These are phyloP conservation scores for Muscina levida DNA, from an alignment of 2,888 invertebrate genomes.

Conservation along the genomic window DNA sequence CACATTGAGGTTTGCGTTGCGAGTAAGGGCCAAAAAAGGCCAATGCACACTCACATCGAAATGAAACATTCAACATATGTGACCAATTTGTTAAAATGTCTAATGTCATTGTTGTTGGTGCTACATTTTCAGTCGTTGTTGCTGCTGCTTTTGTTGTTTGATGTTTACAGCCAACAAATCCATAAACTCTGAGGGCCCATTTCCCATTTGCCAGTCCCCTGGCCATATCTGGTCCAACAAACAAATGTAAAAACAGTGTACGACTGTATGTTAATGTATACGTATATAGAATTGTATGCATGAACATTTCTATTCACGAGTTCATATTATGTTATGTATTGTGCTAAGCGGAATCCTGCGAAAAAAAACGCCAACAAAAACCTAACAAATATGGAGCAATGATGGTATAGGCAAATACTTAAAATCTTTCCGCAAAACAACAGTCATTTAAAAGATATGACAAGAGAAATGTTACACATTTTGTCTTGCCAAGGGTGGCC, in stretches of 20 bases:
- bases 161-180: conserved; percentile 2
- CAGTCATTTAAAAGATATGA: neutral
- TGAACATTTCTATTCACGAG: too few relatives aligned
- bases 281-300: too few relatives aligned
- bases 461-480: neutral
- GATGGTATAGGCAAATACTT: conserved; percentile 9
- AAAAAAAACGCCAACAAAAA: conserved; percentile 10
- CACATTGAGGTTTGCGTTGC: neutral
- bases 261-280: too few relatives aligned
- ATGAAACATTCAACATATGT: conserved; percentile 22
- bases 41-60: neutral
- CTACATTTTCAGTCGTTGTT: neutral
- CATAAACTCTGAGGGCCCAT: neutral
- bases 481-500: neutral
- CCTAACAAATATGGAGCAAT: conserved; percentile 3
- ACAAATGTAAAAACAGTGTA: too few relatives aligned
- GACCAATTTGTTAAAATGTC: conserved; percentile 40
- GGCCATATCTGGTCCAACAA: neutral
- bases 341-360: neutral
- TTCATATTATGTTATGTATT: conserved; percentile 25
- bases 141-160: neutral
- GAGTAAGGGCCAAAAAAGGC: neutral
- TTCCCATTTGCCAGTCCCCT: neutral
- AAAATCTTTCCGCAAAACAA: conserved; percentile 10
- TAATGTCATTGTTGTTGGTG: conserved; percentile 30